These are phyloP conservation scores for Leptopilina syphax DNA, from an alignment of 2,888 invertebrate genomes.

Conservation along the genomic window DNA sequence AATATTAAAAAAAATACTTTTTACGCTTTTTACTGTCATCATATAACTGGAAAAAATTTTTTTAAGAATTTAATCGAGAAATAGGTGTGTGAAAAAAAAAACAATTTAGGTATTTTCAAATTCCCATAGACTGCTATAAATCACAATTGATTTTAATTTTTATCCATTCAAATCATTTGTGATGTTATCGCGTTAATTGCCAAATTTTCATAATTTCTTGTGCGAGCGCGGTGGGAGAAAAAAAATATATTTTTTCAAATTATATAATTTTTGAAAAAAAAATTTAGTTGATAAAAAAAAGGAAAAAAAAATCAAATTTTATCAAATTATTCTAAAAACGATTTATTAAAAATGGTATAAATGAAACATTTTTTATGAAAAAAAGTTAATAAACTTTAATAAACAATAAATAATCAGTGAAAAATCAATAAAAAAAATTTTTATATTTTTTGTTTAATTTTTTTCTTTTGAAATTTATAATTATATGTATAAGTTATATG, in stretches of 20 bases:
- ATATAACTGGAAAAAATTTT: not conserved
- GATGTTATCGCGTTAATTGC: constrained; percentile 31
- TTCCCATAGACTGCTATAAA: constrained; percentile 34
- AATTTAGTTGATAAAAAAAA: constrained; percentile 1
- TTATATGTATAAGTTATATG: not conserved
- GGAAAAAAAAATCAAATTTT: too few species aligned
- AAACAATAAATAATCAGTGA: too few species aligned
- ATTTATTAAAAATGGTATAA: too few species aligned
- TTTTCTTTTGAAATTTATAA: constrained; percentile 6
- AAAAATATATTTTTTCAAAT: not conserved
- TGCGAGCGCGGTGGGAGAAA: not conserved
- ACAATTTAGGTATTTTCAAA: constrained; percentile 21
- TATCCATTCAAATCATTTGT: constrained; percentile 11
- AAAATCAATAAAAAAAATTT: not conserved
- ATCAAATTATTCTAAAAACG: too few species aligned
- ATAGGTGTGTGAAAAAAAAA: constrained; percentile 10
- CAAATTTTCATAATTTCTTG: not conserved
- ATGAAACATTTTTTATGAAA: too few species aligned
- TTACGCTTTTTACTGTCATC: constrained; percentile 16
- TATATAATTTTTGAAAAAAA: not conserved
- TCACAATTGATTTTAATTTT: not conserved
- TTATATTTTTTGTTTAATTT: not conserved
- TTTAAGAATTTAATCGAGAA: constrained; percentile 1
- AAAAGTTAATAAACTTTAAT: too few species aligned
- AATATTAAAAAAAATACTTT: not conserved